Evolutionary conservation across 2,888 invertebrate genomes (phyloP), one percentile per base, ranked within the genome.

Genomic region (Laothoe populi): DNA sequence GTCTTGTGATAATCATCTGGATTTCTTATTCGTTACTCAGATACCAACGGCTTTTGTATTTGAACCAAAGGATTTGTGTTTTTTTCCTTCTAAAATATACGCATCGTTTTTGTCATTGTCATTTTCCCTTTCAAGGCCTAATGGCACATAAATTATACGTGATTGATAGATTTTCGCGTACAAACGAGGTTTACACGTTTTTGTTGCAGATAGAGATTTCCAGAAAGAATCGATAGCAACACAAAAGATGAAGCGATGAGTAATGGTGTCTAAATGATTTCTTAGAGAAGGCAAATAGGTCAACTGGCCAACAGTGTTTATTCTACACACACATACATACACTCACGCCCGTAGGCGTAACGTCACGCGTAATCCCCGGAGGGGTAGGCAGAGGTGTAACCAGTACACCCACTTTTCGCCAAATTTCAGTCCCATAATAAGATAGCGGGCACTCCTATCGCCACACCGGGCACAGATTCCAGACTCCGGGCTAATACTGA

Each of bases 71-170:
- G 13, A 21, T 53, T 53, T 35, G 53, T 13, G 31, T 61, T 49
- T 61, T 61, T 61, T 53, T 61, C 19, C 11, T 53, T 26, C 53
- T 26, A 48, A 49, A 63, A 64, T 69, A 61, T 66, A 60, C 57
- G 48, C 62, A 59, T 65, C 40, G 23, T 61, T 67, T 69, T 66
- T 60, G 60, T 68, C 65, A 65, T 66, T 71, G 64, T 64, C 65
- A 62, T 70, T 64, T 65, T 66, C 59, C 64, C 66, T 67, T 67
- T 64, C 60, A 46, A 59, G 49, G 66, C 61, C 60, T 72, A 75
- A 75, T 73, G 75, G 74, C 71, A 72, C 71, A 71, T 73, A 70
- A 73, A 77, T 77, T 73, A 73, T 70, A 63, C 26, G 64, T 75
- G 79, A 77, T 78, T 74, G 75, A 78, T 78, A 66, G 65, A 64